phyloP scores from a whole-genome alignment of 2,888 invertebrate genomes.

The Tipula vernalis region DNA sequence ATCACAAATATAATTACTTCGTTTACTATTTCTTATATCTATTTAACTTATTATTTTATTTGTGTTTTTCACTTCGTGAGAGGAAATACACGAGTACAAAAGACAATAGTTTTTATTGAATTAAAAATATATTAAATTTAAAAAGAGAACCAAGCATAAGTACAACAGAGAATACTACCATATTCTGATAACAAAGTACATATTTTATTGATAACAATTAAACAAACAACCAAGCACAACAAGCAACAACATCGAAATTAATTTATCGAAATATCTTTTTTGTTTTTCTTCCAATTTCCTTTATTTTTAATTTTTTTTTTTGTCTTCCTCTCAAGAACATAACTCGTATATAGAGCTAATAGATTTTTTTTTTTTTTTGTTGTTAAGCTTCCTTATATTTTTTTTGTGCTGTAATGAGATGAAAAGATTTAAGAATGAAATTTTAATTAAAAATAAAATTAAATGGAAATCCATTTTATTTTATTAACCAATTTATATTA shows the following conservation, averaged over 20 bases:
- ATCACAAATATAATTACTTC: not conserved
- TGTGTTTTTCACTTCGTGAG: not conserved
- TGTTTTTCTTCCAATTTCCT: not conserved
- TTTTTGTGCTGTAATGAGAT: not conserved
- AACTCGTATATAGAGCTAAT: not conserved
- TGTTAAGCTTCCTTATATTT: not conserved
- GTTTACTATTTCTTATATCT: not conserved
- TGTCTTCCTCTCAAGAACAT: not conserved
- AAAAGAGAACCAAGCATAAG: not conserved
- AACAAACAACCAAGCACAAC: not conserved
- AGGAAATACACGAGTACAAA: not conserved
- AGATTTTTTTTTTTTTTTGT: not conserved
- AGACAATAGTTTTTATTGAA: not conserved
- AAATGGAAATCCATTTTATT: not conserved
- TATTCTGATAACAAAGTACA: not conserved
- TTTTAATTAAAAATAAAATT: not conserved
- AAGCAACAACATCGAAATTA: not conserved
- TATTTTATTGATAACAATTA: constrained; percentile 4
- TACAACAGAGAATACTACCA: not conserved
- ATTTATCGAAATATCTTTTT: not conserved
- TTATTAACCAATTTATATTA: not conserved
- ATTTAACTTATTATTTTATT: not conserved
- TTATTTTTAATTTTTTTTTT: not conserved
- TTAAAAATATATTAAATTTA: not conserved
- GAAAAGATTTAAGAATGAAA: not conserved